Percentiles rank a stretch among this genome's conserved stretches.
phyloP scores from a whole-genome alignment of 2,113 vertebrate species.

The Indicator indicator region DNA sequence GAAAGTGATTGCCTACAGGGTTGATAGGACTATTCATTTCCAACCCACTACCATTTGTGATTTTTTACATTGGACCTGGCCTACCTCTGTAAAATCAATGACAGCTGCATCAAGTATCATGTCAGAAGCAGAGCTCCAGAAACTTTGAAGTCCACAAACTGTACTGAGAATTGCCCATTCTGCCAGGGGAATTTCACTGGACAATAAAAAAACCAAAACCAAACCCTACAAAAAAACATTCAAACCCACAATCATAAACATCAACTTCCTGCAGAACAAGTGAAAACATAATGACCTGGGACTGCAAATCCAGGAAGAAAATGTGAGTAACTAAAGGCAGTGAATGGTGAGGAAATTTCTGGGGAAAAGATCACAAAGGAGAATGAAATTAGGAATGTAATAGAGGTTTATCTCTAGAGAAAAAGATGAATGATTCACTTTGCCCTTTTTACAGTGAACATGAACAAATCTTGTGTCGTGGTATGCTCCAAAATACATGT shows the following conservation, averaged over 20 bases:
- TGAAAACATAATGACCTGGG: background rate
- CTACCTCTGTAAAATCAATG: background rate
- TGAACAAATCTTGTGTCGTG: background rate
- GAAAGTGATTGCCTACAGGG: background rate
- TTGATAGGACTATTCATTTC: background rate
- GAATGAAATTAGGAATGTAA: background rate
- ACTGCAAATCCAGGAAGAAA: background rate
- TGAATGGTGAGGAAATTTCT: background rate
- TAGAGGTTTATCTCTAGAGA: background rate
- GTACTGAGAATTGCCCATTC: background rate
- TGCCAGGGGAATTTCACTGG: background rate
- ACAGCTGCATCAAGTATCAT: background rate
- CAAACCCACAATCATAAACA: background rate
- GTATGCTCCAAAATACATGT: background rate
- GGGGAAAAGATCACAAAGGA: background rate
- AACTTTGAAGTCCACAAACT: background rate
- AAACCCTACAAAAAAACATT: background rate
- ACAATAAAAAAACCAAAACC: background rate
- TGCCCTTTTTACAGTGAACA: background rate
- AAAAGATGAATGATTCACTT: background rate
- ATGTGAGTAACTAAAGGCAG: background rate
- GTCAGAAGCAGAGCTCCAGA: background rate
- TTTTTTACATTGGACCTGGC: background rate
- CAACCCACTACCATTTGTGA: background rate
- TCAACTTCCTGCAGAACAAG: slow-evolving; percentile 10